Evolutionary conservation across 2,888 invertebrate genomes (phyloP), one percentile per base, ranked within the genome.

Genomic region (Amiota communis): DNA sequence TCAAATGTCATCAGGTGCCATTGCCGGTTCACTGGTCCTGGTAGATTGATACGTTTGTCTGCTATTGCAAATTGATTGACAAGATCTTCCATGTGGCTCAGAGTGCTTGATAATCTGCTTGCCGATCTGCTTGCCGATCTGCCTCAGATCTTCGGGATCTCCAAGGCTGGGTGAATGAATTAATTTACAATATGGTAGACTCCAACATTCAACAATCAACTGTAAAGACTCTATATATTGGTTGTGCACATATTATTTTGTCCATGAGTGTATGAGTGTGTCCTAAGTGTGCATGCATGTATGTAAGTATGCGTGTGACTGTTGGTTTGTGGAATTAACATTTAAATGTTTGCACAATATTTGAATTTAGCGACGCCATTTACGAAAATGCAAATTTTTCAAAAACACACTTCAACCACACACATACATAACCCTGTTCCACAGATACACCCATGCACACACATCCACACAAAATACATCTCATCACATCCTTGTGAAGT

Each of bases 331-430:
- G 64, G 15, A 46, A 23, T 83, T 75, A 81, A 75, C 77, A 83
- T 80, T 83, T 80, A 83, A 83, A 83, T 83, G 83, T 84, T 84
- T 83, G 76, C 83, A 77, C 75, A 79, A 72, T 76, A 81, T 83
- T 84, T 83, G 83, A 84, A 84, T 77, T 78, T 80, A 78, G 75
- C 78, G 76, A 78, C 83, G 80, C 74, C 77, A 83, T 77, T 83
- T 76, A 72, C 75, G 75, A 74, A 82, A 79, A 77, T 73, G 79
- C 76, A 80, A 78, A 73, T 78, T 65, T 68, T 20, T 71, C 69
- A 53, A 57, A 59, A 70, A 75, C 64, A 64, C 64, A 36, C 13
- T 59, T 11, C 59, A 20, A 46, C 13, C 15, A 20, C 59, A 20
- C 59, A 12, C 59, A 23, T 23, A 23, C 23, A 2, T 2, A 23